Evolutionary conservation across 2,888 invertebrate species (phyloP).

Genomic region (Macaria liturata): DNA sequence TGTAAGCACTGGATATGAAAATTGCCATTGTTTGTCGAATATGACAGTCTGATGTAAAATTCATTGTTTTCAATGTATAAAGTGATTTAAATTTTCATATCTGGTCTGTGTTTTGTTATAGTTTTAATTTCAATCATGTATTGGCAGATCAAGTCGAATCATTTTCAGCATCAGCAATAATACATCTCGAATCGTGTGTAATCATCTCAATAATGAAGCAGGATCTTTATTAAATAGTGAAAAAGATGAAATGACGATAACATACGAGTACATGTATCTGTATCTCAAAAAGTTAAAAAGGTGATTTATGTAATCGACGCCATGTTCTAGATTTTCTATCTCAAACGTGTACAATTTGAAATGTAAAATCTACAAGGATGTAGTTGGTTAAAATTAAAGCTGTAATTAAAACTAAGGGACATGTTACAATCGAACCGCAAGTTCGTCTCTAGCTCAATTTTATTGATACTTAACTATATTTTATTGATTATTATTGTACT

Average conservation of each 20-base stretch:
- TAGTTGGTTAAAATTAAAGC: conserved; percentile 14
- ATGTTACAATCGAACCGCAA: conserved; percentile 45
- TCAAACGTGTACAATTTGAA: not conserved
- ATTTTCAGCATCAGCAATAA: too few relatives aligned
- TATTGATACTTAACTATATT: conserved; percentile 69
- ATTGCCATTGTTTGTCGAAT: not conserved
- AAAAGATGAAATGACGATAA: too few relatives aligned
- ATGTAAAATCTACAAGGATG: not conserved
- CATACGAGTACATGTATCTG: too few relatives aligned
- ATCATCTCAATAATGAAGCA: too few relatives aligned
- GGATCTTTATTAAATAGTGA: too few relatives aligned
- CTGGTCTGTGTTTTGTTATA: conserved; percentile 5
- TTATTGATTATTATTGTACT: conserved; percentile 60
- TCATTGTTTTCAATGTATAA: conserved; percentile 25
- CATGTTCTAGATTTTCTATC: not conserved
- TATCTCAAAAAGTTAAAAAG: too few relatives aligned
- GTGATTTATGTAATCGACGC: too few relatives aligned
- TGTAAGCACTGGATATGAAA: conserved; percentile 7
- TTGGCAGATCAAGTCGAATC: not conserved
- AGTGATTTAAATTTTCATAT: conserved; percentile 20
- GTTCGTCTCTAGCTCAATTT: conserved; percentile 78
- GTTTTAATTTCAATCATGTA: conserved; percentile 13
- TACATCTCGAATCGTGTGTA: too few relatives aligned
- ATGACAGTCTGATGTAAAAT: conserved; percentile 4
- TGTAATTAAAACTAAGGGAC: conserved; percentile 34